Conservation (phyloP, 2,888 invertebrate species). For the Diplolepis rosae region DNA sequence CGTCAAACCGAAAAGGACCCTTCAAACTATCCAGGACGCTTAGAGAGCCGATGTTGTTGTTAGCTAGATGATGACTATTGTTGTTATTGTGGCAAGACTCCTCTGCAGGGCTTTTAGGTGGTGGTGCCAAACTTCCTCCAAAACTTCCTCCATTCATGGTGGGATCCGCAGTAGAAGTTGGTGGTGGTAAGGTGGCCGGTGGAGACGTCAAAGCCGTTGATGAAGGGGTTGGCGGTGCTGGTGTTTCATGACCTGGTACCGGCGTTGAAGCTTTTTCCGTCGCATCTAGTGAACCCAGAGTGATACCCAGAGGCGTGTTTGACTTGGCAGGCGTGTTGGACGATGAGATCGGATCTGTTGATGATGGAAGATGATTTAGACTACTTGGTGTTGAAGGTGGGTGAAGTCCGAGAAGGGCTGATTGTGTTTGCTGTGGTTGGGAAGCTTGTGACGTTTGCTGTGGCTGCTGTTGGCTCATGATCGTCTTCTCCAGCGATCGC, state of each 20-base stretch:
- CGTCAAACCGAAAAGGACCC: constrained; percentile 87
- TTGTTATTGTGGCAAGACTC: constrained; percentile 70
- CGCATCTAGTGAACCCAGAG: constrained; percentile 58
- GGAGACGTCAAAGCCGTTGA: constrained; percentile 70
- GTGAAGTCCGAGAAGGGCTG: constrained; percentile 57
- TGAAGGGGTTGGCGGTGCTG: constrained; percentile 74
- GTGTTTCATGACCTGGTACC: constrained; percentile 75
- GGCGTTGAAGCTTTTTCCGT: constrained; percentile 74
- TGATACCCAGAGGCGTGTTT: constrained; percentile 64
- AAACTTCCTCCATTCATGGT: constrained; percentile 51
- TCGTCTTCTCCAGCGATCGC: constrained; percentile 79
- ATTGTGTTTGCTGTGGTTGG: constrained; percentile 57
- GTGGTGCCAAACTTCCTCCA: constrained; percentile 72
- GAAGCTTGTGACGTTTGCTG: constrained; percentile 61
- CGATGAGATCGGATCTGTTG: constrained; percentile 75
- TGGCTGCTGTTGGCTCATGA: constrained; percentile 69
- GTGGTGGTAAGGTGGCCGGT: constrained; percentile 63
- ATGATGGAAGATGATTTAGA: constrained; percentile 74
- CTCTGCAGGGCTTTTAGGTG: constrained; percentile 76
- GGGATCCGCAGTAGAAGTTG: constrained; percentile 63
- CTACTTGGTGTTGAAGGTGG: constrained; percentile 74
- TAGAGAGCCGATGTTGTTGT: constrained; percentile 71
- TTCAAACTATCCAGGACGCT: constrained; percentile 77
- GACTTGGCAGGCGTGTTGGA: constrained; percentile 68
- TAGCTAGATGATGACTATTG: constrained; percentile 74